Percentiles rank a stretch among this genome's conserved stretches.
These are phyloP conservation scores for Macroramphosus scolopax DNA, from an alignment of 2,797 vertebrate species.

Conservation along the genomic window DNA sequence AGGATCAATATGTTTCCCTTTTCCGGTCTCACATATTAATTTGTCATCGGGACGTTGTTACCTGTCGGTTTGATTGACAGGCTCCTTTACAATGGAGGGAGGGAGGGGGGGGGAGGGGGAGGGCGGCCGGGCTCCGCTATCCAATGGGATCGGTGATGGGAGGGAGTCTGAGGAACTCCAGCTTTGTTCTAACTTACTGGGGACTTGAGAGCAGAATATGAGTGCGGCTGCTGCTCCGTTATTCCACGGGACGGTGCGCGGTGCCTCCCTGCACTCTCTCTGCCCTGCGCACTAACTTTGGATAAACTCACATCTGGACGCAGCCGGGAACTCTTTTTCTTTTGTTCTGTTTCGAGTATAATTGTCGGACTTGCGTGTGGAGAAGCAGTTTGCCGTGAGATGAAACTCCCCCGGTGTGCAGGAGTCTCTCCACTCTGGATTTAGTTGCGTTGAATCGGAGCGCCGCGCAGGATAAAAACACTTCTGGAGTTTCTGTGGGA, in stretches of 20 bases:
- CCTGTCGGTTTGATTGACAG: slow-evolving; percentile 66
- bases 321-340: slow-evolving; percentile 31
- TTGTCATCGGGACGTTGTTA: too few species aligned
- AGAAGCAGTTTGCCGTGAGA: slow-evolving; percentile 27
- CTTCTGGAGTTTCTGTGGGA: slow-evolving; percentile 45
- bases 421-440: slow-evolving; percentile 43
- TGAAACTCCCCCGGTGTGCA: slow-evolving; percentile 48
- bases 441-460: slow-evolving; percentile 21
- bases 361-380: too few species aligned
- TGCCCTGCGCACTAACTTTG: slow-evolving; percentile 41
- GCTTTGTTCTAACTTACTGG: slow-evolving; percentile 79
- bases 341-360: slow-evolving; percentile 1
- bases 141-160: slow-evolving; percentile 76
- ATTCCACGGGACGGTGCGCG: slow-evolving; percentile 66
- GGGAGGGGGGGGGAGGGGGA: slow-evolving; percentile 30
- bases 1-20: too few species aligned
- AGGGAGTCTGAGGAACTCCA: slow-evolving; percentile 71
- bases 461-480: slow-evolving; percentile 21
- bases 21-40: too few species aligned
- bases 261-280: slow-evolving; percentile 41
- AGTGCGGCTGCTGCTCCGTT: slow-evolving; percentile 75
- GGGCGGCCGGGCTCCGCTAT: slow-evolving; percentile 59
- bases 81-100: slow-evolving; percentile 21
- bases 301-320: slow-evolving; percentile 37
- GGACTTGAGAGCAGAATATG: slow-evolving; percentile 69